phyloP scores from a whole-genome alignment of 1,140 invertebrate species.

The Meloidogyne hapla region DNA sequence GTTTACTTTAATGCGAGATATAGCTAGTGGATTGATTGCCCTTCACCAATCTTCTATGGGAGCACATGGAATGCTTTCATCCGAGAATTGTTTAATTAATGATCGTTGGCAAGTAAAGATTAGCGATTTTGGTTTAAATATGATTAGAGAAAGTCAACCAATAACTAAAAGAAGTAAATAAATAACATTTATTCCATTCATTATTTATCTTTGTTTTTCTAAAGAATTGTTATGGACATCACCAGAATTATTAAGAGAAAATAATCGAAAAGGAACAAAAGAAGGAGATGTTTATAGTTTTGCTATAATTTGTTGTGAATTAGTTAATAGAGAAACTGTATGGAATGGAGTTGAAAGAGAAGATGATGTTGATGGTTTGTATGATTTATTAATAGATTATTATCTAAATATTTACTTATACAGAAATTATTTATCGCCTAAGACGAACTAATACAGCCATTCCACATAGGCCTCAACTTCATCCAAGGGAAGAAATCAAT shows the following conservation, averaged over 20 bases:
- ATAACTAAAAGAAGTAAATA: conserved; percentile 33
- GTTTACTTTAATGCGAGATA: conserved; percentile 83
- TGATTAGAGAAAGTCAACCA: conserved; percentile 36
- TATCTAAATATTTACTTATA: background rate
- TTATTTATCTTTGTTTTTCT: conserved; percentile 16
- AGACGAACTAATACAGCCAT: conserved; percentile 23
- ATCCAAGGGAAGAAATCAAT: conserved; percentile 20
- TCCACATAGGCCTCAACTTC: background rate
- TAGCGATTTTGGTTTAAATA: conserved; percentile 43
- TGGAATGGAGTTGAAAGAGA: conserved; percentile 48
- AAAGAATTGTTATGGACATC: conserved; percentile 83
- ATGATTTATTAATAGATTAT: background rate
- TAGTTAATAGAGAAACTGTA: conserved; percentile 68
- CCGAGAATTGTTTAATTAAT: conserved; percentile 52
- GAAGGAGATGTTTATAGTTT: conserved; percentile 59
- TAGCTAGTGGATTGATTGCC: conserved; percentile 71
- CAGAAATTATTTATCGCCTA: conserved; percentile 38
- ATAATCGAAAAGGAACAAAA: conserved; percentile 46
- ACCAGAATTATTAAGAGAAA: conserved; percentile 79
- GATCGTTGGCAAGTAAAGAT: conserved; percentile 57
- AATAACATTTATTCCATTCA: conserved; percentile 25
- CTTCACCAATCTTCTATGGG: conserved; percentile 49
- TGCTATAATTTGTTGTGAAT: conserved; percentile 59
- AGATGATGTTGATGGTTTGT: conserved; percentile 47
- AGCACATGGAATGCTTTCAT: conserved; percentile 48